Percentiles rank a stretch among this genome's conserved stretches.
phyloP scores from a whole-genome alignment of 2,113 vertebrate genomes.

The Euleptes europaea region DNA sequence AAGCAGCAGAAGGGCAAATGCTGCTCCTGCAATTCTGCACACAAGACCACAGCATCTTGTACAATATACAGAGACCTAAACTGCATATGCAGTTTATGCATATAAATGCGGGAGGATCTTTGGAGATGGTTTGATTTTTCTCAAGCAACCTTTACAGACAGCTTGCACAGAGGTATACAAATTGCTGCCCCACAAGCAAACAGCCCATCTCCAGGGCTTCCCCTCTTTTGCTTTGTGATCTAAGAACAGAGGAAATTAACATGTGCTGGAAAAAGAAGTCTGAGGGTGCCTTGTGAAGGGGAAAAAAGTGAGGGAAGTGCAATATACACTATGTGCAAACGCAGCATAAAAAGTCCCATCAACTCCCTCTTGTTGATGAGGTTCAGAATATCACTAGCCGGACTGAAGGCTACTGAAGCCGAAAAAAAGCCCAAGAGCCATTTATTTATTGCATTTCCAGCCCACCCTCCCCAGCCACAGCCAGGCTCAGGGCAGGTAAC shows the following conservation, averaged over 20 bases:
- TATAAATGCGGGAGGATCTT: neutral
- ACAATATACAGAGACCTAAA: neutral
- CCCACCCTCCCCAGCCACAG: no score
- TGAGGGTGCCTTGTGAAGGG: neutral
- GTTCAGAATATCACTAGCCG: fast-evolving
- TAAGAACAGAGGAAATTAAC: fast-evolving
- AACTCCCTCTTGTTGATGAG: fast-evolving
- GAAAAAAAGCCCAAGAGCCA: neutral
- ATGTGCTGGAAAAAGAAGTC: neutral
- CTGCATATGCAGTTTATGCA: neutral
- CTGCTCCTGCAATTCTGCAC: neutral
- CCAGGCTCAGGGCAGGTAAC: no score
- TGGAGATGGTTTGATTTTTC: neutral
- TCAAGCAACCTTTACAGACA: neutral
- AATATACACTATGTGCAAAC: neutral
- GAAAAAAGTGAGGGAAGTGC: neutral
- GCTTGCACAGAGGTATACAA: neutral
- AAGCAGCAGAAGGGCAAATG: neutral
- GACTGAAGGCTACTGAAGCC: neutral
- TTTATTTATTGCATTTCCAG: no score
- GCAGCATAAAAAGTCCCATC: neutral
- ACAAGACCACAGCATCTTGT: neutral
- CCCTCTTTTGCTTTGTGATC: neutral
- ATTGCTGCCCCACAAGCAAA: no score
- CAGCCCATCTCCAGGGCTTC: neutral